phyloP scores from a whole-genome alignment of 2,797 vertebrate genomes.

The Eidolon dupreanum region DNA sequence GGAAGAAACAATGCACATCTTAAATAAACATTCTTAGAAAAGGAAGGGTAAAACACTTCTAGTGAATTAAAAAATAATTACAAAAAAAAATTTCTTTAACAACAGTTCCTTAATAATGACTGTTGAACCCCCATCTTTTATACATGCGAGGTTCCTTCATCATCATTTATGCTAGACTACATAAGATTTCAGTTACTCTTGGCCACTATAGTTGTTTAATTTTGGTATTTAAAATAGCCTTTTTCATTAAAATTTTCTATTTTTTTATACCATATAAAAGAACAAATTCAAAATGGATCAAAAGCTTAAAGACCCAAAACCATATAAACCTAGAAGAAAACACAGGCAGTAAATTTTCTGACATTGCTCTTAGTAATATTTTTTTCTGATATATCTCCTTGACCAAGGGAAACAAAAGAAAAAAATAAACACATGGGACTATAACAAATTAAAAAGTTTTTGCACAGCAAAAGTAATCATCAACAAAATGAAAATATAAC shows the following conservation, averaged over 20 bases:
- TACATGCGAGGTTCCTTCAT: background rate
- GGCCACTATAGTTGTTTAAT: background rate
- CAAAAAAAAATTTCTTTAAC: background rate
- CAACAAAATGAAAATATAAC: too few species aligned
- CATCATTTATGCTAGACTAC: background rate
- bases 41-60: background rate
- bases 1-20: background rate
- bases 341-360: too few species aligned
- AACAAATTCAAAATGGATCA: too few species aligned
- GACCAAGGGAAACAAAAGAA: too few species aligned
- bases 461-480: too few species aligned
- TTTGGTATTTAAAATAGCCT: background rate
- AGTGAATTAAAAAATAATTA: background rate
- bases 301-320: too few species aligned
- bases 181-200: background rate
- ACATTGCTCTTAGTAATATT: too few species aligned
- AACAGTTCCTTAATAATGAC: background rate
- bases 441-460: too few species aligned
- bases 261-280: too few species aligned
- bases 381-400: too few species aligned
- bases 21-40: background rate
- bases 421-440: too few species aligned
- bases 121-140: background rate
- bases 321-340: too few species aligned
- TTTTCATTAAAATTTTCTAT: background rate